These are phyloP conservation scores for Synanthedon formicaeformis DNA, from an alignment of 2,888 invertebrate genomes.

Conservation along the genomic window DNA sequence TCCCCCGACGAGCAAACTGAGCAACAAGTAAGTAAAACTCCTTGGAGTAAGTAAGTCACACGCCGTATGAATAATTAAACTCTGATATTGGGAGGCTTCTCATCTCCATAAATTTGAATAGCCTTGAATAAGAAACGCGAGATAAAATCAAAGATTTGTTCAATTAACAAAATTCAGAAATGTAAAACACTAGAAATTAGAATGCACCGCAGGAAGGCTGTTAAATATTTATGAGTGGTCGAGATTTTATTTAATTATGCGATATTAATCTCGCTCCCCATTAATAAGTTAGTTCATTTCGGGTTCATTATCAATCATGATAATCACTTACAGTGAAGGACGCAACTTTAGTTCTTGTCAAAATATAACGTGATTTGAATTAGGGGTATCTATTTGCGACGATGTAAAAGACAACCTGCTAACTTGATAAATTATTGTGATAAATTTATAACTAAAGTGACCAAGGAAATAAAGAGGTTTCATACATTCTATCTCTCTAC, in stretches of 20 bases:
- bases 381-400: too few species aligned
- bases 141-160: conserved; percentile 13
- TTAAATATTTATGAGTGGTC: conserved; percentile 54
- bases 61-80: background rate
- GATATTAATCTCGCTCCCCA: conserved; percentile 35
- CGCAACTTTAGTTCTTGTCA: too few species aligned
- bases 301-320: too few species aligned
- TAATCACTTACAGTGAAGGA: too few species aligned
- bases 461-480: too few species aligned
- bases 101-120: conserved; percentile 33
- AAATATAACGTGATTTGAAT: too few species aligned
- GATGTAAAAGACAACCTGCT: too few species aligned
- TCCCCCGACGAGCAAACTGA: background rate
- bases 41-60: background rate
- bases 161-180: conserved; percentile 17
- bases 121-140: conserved; percentile 2
- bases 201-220: conserved; percentile 30
- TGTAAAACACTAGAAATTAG: conserved; percentile 23
- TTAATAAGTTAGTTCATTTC: conserved; percentile 6
- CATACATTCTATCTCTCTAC: too few species aligned
- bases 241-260: conserved; percentile 47
- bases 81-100: conserved; percentile 2
- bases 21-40: background rate
- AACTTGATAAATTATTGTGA: too few species aligned
- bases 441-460: too few species aligned